Conservation (phyloP, 2,113 vertebrate species). For the Prolemur simus region DNA sequence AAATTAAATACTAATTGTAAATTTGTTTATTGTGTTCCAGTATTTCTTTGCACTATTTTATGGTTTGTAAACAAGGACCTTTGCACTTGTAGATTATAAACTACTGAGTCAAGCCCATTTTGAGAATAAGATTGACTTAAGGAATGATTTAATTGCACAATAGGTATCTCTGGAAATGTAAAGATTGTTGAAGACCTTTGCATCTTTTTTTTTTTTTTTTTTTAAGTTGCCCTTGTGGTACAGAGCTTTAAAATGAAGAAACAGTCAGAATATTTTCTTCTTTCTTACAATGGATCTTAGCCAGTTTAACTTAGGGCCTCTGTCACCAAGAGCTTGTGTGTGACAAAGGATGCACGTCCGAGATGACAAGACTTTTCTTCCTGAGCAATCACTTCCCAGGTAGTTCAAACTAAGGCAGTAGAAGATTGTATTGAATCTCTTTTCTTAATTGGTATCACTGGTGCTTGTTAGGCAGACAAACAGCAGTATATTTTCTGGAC, state of each 20-base stretch:
- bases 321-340: background rate
- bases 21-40: background rate
- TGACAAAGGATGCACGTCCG: background rate
- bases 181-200: background rate
- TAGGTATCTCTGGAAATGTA: background rate
- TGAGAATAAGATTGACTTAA: background rate
- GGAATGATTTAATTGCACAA: background rate
- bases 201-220: background rate
- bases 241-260: background rate
- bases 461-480: background rate
- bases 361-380: background rate
- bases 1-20: slow-evolving; percentile 7
- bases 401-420: background rate
- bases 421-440: background rate
- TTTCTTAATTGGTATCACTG: background rate
- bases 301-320: background rate
- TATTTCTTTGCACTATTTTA: background rate
- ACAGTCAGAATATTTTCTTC: slow-evolving; percentile 1
- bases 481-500: background rate
- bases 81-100: background rate
- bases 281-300: background rate
- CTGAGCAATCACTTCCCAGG: background rate
- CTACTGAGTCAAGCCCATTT: background rate
- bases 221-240: background rate
- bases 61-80: background rate